phyloP scores from a whole-genome alignment of 2,888 invertebrate genomes.

The Clusia tigrina region DNA sequence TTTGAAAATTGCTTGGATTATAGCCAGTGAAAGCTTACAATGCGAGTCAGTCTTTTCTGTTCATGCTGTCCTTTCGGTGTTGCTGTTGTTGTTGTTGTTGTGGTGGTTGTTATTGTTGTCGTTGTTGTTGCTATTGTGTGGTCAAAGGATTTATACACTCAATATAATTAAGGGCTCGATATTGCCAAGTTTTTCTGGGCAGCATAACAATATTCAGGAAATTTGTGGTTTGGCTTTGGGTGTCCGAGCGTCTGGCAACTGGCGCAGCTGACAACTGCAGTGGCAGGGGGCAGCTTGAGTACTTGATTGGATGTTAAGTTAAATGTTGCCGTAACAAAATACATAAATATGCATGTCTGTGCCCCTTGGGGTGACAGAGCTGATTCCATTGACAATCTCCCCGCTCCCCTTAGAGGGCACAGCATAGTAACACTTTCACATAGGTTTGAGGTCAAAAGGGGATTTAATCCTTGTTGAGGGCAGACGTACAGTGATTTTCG shows the following conservation, averaged over 20 bases:
- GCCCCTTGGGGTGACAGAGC: no score
- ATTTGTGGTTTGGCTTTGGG: slow-evolving; percentile 15
- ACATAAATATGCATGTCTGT: not conserved
- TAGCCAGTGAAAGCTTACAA: slow-evolving; percentile 21
- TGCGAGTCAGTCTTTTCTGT: slow-evolving; percentile 12
- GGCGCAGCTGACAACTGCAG: not conserved
- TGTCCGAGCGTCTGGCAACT: not conserved
- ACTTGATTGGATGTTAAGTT: slow-evolving; percentile 54
- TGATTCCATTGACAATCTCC: no score
- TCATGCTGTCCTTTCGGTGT: not conserved
- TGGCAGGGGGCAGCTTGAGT: slow-evolving; percentile 17
- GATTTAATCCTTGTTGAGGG: no score
- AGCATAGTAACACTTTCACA: no score
- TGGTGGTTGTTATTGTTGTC: not conserved
- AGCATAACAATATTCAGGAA: slow-evolving; percentile 23
- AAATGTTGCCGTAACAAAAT: slow-evolving; percentile 45
- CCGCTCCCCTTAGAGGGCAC: no score
- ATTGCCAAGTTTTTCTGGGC: slow-evolving; percentile 40
- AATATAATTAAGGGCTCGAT: slow-evolving; percentile 59
- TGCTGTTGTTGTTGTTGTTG: slow-evolving; percentile 10
- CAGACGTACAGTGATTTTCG: no score
- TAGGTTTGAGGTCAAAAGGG: no score
- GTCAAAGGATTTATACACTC: slow-evolving; percentile 59
- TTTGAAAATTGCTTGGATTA: slow-evolving; percentile 61
- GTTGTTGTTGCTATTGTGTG: slow-evolving; percentile 43